Evolutionary conservation across 1,140 invertebrate species (phyloP), one percentile per base, ranked within the genome.

Genomic region (Brevipalpus yothersi): DNA sequence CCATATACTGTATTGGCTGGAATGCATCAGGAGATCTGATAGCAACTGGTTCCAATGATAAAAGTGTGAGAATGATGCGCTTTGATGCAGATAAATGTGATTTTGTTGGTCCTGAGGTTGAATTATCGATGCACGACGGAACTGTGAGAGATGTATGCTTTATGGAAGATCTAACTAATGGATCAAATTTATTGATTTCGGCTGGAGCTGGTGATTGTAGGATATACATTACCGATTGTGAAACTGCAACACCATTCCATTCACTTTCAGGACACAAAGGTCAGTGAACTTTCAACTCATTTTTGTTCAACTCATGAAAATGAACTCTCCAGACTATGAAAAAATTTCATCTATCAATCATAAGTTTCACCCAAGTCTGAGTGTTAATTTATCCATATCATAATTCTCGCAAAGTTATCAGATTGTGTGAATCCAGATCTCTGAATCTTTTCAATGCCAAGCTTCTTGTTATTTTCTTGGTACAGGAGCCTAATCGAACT

Each of bases 31-130:
- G 94, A 0, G 86, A 96, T 67, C 74, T 98, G 0, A 80, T 98
- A 68, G 95, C 94, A 0, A 97, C 93, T 0, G 94, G 94, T 41
- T 96, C 90, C 56, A 98, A 99, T 69, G 94, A 99, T 72, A 98
- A 98, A 72, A 93, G 88, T 3, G 86, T 98, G 41, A 94, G 95
- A 71, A 73, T 98, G 58, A 91, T 94, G 81, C 74, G 82, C 62
- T 97, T 95, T 72, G 89, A 96, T 71, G 79, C 80, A 1, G 85
- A 92, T 62, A 81, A 80, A 1, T 86, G 83, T 56, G 86, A 83
- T 68, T 72, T 93, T 60, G 23, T 40, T 13, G 78, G 80, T 67
- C 19, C 41, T 23, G 82, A 85, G 68, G 81, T 89, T 54, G 92
- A 97, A 70, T 70, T 98, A 61, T 83, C 83, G 9, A 92, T 95